Percentiles rank a stretch among this genome's conserved stretches.
Evolutionary conservation across 2,797 vertebrate species (phyloP).

Genomic region (Lacerta viridis): DNA sequence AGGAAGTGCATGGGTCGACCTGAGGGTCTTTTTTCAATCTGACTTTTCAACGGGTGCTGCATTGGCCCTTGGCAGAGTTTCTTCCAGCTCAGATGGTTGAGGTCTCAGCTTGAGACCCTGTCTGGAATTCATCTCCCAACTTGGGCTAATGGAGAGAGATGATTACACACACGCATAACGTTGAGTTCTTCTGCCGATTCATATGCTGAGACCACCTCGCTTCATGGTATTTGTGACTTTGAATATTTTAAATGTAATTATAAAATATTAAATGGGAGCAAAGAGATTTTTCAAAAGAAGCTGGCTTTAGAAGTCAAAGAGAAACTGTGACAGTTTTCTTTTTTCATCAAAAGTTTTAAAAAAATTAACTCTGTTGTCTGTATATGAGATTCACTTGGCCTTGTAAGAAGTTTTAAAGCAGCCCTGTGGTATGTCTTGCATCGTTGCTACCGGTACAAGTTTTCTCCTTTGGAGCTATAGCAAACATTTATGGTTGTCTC

Average conservation of each 20-base stretch:
- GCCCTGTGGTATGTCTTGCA: conserved; percentile 42
- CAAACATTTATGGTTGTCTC: conserved; percentile 53
- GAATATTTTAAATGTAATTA: conserved; percentile 52
- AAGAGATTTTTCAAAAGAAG: conserved; percentile 39
- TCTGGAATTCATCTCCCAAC: conserved; percentile 8
- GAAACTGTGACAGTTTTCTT: conserved; percentile 15
- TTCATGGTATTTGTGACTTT: conserved; percentile 46
- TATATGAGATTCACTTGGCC: conserved; percentile 47
- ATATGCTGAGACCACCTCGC: conserved; percentile 20
- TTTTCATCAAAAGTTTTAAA: conserved; percentile 39
- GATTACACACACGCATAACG: conserved; percentile 14
- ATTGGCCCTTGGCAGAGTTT: fast-evolving
- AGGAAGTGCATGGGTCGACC: background rate
- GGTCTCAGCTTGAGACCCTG: conserved; percentile 12
- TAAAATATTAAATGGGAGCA: conserved; percentile 49
- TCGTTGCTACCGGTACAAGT: conserved; percentile 45
- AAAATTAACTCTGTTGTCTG: conserved; percentile 28
- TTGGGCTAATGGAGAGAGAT: conserved; percentile 22
- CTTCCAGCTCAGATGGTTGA: conserved; percentile 31
- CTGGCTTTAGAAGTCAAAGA: conserved; percentile 47
- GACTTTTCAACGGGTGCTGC: background rate
- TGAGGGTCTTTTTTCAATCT: background rate
- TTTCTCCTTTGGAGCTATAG: conserved; percentile 36
- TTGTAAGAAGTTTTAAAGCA: conserved; percentile 46
- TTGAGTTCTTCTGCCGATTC: conserved; percentile 40